Percentiles rank a stretch among this genome's conserved stretches.
phyloP scores from a whole-genome alignment of 2,888 invertebrate genomes.

The Thumatha senex region DNA sequence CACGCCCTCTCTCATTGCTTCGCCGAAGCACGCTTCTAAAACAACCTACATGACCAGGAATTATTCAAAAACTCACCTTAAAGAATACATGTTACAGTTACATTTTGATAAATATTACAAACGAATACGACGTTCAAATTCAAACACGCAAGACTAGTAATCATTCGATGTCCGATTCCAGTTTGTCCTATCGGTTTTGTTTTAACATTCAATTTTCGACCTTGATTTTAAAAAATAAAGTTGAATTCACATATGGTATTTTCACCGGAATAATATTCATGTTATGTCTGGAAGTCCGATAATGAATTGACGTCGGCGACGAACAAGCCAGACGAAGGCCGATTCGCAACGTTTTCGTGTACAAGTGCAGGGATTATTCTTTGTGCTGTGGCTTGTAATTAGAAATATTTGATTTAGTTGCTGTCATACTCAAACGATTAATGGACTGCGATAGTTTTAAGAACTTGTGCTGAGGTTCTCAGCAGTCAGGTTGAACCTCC shows the following conservation, averaged over 20 bases:
- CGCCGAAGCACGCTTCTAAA: conserved; percentile 61
- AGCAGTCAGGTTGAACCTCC: background rate
- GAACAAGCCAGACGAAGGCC: conserved; percentile 72
- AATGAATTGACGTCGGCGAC: conserved; percentile 76
- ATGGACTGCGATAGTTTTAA: conserved; percentile 4
- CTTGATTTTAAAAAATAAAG: conserved; percentile 28
- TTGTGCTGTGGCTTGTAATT: conserved; percentile 21
- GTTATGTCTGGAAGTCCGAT: conserved; percentile 71
- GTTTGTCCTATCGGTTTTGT: conserved; percentile 62
- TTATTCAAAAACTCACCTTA: conserved; percentile 58
- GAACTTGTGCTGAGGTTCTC: background rate
- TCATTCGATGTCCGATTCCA: conserved; percentile 77
- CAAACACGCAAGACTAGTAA: conserved; percentile 73
- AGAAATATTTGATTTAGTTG: conserved; percentile 26
- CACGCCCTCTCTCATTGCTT: conserved; percentile 83
- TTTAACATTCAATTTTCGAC: conserved; percentile 38
- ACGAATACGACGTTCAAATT: conserved; percentile 67
- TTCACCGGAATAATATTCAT: conserved; percentile 58
- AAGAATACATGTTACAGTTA: conserved; percentile 44
- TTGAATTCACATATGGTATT: conserved; percentile 23
- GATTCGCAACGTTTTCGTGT: conserved; percentile 61
- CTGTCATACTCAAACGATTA: conserved; percentile 29
- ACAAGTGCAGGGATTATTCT: conserved; percentile 40
- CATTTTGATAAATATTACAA: conserved; percentile 46
- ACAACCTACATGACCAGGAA: conserved; percentile 57